Base-by-base conservation (phyloP, 2,797 vertebrate genomes). In the Serranus cabrilla region DNA sequence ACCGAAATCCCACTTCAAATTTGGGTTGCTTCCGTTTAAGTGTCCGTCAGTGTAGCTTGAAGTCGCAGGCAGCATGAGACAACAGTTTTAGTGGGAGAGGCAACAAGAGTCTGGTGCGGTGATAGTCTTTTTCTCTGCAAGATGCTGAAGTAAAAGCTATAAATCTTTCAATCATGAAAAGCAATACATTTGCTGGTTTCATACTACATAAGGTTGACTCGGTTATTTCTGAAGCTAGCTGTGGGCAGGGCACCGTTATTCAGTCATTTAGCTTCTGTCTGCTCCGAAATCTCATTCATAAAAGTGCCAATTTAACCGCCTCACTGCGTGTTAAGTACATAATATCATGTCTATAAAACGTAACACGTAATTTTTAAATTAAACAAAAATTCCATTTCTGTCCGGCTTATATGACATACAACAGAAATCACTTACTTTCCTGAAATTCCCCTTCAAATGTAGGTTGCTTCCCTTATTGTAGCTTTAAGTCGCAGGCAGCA, bases 291-390 rank as follows among this genome's bases (percentile, higher is more conserved):
- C 43, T 45, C 16, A 18, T 45, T 3, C 16, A 45, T 2, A 7
- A 45, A 45, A 45, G 16, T 45, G 16, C 43, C 0, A 18, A 21
- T 55, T 42, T 7, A 47, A 34, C 0, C 5, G 2, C 1, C 5
- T 11, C 3, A 14, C 11, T 20, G 4, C 0, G 0, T 11, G 2
- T 1, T n/a, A 1, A 3, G n/a, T n/a, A 1, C 34, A 37, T 0
- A 9, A 34, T 9, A 2, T 6, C 5, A 11, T 6, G 0, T 0
- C 20, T 18, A 1, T 23, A 21, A 18, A 25, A 25, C 11, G 12
- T 18, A 52, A 25, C 0, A 27, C 0, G 0, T 6, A 0, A 7
- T 2, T 2, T 2, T 18, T 11, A 0, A 16, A 11, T 43, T 0
- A 14, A n/a, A 27, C 31, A 12, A 0, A 37, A 5, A 5, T 21